phyloP scores from a whole-genome alignment of 2,113 vertebrate genomes.

The Beaufortia kweichowensis region DNA sequence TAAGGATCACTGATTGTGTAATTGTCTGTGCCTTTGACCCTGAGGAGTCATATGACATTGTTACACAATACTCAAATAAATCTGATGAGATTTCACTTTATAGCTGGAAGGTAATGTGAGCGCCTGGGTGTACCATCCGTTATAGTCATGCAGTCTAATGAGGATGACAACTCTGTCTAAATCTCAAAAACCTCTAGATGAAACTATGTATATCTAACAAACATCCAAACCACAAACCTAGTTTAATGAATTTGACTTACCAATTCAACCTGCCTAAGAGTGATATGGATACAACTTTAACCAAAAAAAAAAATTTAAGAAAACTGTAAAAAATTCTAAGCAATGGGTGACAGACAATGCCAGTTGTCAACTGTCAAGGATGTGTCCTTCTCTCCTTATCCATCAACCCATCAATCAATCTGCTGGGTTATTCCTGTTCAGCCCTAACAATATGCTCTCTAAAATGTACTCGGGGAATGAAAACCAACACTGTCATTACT shows the following conservation, averaged over 20 bases:
- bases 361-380: neutral
- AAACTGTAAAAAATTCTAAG: neutral
- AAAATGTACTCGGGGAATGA: neutral
- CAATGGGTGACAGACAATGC: neutral
- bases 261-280: neutral
- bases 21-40: conserved; percentile 13
- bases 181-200: neutral
- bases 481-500: neutral
- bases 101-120: neutral
- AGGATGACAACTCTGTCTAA: neutral
- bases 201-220: neutral
- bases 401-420: neutral
- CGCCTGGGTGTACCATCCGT: too few species aligned
- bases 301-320: neutral
- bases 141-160: neutral
- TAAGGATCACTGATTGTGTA: neutral
- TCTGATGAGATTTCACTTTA: neutral
- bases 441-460: conserved; percentile 1
- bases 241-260: neutral
- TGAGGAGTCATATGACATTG: neutral
- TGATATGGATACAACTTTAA: too few species aligned
- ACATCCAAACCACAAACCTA: neutral
- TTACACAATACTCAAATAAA: conserved; percentile 12
- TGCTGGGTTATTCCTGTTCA: neutral
- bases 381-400: neutral